These are phyloP conservation scores for Noctua pronuba DNA, from an alignment of 2,888 invertebrate genomes.

Conservation along the genomic window DNA sequence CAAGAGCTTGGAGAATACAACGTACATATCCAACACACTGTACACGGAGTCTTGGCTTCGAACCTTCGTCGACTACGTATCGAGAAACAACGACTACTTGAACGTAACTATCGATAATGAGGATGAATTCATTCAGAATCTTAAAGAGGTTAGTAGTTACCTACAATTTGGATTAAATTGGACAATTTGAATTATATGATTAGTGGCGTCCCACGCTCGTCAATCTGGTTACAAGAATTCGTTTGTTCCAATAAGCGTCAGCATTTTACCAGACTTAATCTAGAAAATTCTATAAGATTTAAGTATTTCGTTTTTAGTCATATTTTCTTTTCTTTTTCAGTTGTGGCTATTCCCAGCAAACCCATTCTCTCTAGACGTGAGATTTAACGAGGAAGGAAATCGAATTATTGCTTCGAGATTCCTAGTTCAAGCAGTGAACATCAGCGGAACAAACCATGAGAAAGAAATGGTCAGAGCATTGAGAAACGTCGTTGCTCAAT, in stretches of 20 bases:
- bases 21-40: constrained; percentile 94
- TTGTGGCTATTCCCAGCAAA: constrained; percentile 95
- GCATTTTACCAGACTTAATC: neutral
- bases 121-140: constrained; percentile 92
- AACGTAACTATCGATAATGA: constrained; percentile 94
- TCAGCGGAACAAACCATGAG: constrained; percentile 97
- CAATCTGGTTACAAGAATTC: constrained; percentile 12
- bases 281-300: constrained; percentile 1
- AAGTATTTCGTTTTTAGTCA: neutral
- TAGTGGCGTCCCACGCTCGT: constrained; percentile 23
- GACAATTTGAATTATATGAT: constrained; percentile 23
- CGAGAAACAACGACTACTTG: constrained; percentile 93
- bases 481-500: constrained; percentile 93
- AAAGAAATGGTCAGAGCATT: constrained; percentile 97
- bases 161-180: constrained; percentile 19
- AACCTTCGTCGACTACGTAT: constrained; percentile 94
- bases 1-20: constrained; percentile 94
- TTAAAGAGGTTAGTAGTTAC: constrained; percentile 92
- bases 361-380: constrained; percentile 95
- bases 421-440: constrained; percentile 96
- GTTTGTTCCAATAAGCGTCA: neutral
- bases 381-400: constrained; percentile 93
- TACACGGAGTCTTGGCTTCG: constrained; percentile 97
- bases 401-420: constrained; percentile 96
- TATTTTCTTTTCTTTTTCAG: constrained; percentile 82